phyloP scores from a whole-genome alignment of 2,888 invertebrate genomes.

The Spialia ferax region DNA sequence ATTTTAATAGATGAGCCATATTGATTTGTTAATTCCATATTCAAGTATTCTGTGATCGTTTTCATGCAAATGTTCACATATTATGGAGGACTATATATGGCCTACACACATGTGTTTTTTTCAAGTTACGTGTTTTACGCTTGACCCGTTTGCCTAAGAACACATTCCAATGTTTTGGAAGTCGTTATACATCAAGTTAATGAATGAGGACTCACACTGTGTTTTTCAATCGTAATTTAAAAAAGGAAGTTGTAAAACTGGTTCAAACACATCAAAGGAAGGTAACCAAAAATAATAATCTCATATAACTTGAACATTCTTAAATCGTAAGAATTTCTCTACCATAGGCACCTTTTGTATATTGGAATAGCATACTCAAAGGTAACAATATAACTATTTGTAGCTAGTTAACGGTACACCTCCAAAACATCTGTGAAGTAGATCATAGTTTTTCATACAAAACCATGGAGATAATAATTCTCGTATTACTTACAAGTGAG shows the following conservation, averaged over 20 bases:
- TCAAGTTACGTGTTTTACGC: conserved; percentile 15
- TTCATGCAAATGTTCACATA: conserved; percentile 20
- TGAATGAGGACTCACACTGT: conserved; percentile 17
- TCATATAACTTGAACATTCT: neutral
- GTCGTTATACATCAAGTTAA: conserved; percentile 34
- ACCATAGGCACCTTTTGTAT: conserved; percentile 15
- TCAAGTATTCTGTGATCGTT: conserved; percentile 30
- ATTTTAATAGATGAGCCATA: conserved; percentile 19
- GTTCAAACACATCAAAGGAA: conserved; percentile 17
- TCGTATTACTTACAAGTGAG: conserved; percentile 81
- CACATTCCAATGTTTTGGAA: conserved; percentile 32
- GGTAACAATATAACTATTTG: conserved; percentile 62
- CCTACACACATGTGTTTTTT: conserved; percentile 15
- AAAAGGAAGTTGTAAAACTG: conserved; percentile 32
- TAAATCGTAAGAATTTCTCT: conserved; percentile 2
- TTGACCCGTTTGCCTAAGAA: conserved; percentile 29
- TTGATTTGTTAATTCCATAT: conserved; percentile 22
- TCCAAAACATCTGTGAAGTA: conserved; percentile 72
- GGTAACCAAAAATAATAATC: conserved; percentile 5
- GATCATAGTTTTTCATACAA: conserved; percentile 61
- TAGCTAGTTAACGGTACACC: conserved; percentile 77
- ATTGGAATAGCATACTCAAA: conserved; percentile 22
- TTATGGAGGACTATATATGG: conserved; percentile 18
- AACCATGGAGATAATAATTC: conserved; percentile 66
- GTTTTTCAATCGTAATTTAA: conserved; percentile 13